phyloP scores from a whole-genome alignment of 2,797 vertebrate species.

The Alcedo quadribrachys region DNA sequence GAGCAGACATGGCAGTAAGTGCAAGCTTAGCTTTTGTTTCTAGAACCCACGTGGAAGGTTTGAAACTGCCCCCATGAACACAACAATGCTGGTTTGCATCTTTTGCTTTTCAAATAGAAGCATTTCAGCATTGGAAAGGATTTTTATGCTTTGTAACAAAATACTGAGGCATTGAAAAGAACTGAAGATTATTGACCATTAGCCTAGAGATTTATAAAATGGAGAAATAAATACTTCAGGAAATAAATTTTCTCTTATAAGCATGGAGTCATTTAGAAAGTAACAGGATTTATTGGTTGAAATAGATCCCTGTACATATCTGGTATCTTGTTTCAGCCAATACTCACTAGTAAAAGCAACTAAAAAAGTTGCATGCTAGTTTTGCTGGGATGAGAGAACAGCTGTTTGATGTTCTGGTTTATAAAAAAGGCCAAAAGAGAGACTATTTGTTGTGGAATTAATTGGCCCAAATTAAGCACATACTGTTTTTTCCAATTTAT shows the following conservation, averaged over 20 bases:
- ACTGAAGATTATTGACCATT: not conserved
- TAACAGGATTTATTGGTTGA: conserved; percentile 25
- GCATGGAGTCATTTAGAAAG: conserved; percentile 21
- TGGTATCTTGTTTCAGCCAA: conserved; percentile 30
- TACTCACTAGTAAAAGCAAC: conserved; percentile 15
- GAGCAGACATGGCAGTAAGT: not conserved
- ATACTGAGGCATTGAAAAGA: not conserved
- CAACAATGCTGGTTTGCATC: rapidly evolving
- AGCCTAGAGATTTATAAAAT: conserved; percentile 10
- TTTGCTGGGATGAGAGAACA: conserved; percentile 45
- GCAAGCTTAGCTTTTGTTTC: not conserved
- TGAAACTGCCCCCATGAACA: not conserved
- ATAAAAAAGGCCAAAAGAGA: conserved; percentile 51
- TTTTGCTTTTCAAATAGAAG: not conserved
- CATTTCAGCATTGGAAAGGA: not conserved
- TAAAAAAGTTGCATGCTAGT: not conserved
- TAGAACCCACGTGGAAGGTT: rapidly evolving
- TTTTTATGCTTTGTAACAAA: not conserved
- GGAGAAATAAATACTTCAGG: conserved; percentile 14
- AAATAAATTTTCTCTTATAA: conserved; percentile 4
- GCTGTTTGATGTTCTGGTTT: conserved; percentile 63
- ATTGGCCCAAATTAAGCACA: conserved; percentile 64
- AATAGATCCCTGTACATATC: not conserved
- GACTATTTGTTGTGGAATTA: conserved; percentile 58
- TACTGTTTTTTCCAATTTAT: conserved; percentile 65